Evolutionary conservation across 2,113 vertebrate genomes (phyloP).

Genomic region (Cettia cetti): DNA sequence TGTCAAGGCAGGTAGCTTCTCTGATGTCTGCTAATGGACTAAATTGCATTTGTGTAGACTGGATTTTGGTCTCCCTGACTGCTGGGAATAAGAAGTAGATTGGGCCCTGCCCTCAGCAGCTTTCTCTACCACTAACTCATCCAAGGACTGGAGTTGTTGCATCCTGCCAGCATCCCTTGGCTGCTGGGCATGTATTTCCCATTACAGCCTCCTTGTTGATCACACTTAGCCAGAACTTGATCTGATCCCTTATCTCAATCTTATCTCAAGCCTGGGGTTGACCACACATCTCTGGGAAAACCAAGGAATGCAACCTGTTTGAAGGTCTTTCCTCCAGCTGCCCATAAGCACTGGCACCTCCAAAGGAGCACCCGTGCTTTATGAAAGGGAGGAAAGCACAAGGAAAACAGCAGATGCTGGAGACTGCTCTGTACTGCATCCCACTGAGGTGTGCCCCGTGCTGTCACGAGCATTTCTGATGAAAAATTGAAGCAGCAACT

Average conservation of each 20-base stretch:
- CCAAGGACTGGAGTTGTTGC: background rate
- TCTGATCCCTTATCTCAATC: background rate
- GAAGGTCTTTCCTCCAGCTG: background rate
- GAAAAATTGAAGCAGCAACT: background rate
- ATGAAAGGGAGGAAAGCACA: background rate
- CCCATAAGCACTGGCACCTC: background rate
- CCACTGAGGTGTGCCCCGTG: background rate
- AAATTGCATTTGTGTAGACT: background rate
- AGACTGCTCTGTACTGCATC: background rate
- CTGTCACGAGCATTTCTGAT: background rate
- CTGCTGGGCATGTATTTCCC: background rate
- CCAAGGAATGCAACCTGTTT: background rate
- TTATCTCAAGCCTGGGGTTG: background rate
- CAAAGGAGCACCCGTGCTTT: background rate
- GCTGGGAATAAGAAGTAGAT: background rate
- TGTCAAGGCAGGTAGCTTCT: slow-evolving; percentile 39
- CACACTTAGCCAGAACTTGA: background rate
- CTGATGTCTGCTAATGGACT: slow-evolving; percentile 9
- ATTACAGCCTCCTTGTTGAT: background rate
- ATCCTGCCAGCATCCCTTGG: background rate
- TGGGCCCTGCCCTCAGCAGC: background rate
- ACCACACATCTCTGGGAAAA: background rate
- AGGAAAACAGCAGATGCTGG: background rate
- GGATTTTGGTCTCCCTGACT: background rate
- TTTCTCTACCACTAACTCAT: background rate